Conservation (phyloP, 2,797 vertebrate species). For the Chelmon rostratus region DNA sequence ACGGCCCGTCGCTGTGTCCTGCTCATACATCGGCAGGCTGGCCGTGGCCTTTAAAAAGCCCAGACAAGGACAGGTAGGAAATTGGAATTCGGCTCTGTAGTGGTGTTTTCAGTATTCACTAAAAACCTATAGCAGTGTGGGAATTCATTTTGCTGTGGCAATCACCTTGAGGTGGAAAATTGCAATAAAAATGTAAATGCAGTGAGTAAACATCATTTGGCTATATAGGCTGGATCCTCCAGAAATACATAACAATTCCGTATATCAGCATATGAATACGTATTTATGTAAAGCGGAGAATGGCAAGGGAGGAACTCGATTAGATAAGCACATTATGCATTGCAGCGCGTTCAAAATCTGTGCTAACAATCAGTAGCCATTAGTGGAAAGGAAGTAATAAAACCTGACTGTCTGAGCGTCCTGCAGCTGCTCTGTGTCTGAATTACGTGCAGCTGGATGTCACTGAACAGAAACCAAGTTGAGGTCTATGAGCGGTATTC, state of each 20-base stretch:
- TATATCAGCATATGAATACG: conserved; percentile 15
- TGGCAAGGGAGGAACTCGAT: not conserved
- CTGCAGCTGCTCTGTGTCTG: not conserved
- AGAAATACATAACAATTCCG: conserved; percentile 2
- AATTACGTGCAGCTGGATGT: not conserved
- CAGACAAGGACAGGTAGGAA: conserved; percentile 86
- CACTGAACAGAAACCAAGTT: conserved; percentile 15
- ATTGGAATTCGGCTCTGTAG: conserved; percentile 19
- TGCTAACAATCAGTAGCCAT: not conserved
- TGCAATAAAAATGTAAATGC: conserved; percentile 46
- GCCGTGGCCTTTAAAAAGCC: conserved; percentile 96
- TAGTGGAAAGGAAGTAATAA: conserved; percentile 4
- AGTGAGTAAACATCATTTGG: not conserved
- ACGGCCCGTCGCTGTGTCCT: conserved; percentile 96
- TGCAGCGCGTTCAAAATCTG: not conserved
- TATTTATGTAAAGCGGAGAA: conserved; percentile 24
- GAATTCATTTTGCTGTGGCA: conserved; percentile 6
- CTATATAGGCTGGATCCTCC: not conserved
- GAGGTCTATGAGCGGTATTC: conserved; percentile 2
- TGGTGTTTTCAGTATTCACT: not conserved
- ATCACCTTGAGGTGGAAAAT: conserved; percentile 8
- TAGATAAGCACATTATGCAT: not conserved
- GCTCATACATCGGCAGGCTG: conserved; percentile 96
- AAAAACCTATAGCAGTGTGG: not conserved
- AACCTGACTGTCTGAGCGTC: not conserved